phyloP scores from a whole-genome alignment of 1,140 invertebrate species.

The Procambarus clarkii region DNA sequence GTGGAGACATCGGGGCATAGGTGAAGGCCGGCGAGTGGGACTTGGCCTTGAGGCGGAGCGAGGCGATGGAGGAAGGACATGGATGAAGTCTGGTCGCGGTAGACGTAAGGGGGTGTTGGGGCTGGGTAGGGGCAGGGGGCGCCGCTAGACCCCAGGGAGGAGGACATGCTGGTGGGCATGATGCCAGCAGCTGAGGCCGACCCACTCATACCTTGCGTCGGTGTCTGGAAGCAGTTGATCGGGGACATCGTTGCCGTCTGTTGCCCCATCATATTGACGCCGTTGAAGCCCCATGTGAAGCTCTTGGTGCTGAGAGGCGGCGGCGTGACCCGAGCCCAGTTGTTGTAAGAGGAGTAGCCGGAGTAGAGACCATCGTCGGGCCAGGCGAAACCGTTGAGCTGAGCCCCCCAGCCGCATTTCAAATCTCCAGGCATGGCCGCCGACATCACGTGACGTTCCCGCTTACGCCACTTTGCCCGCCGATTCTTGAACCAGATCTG shows the following conservation, averaged over 20 bases:
- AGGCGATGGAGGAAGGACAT: slow-evolving; percentile 77
- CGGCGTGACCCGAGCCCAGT: slow-evolving; percentile 93
- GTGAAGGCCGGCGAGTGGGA: slow-evolving; percentile 71
- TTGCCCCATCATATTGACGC: slow-evolving; percentile 79
- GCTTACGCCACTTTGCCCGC: slow-evolving; percentile 98
- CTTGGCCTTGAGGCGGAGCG: slow-evolving; percentile 78
- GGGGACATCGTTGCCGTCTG: slow-evolving; percentile 79
- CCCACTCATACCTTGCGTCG: slow-evolving; percentile 76
- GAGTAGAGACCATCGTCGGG: slow-evolving; percentile 87
- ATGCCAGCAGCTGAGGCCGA: slow-evolving; percentile 74
- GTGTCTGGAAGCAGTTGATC: slow-evolving; percentile 84
- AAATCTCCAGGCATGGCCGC: slow-evolving; percentile 80
- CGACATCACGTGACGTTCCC: slow-evolving; percentile 94
- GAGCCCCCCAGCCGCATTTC: slow-evolving; percentile 92
- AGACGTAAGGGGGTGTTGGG: slow-evolving; percentile 76
- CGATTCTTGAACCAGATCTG: slow-evolving; percentile 93
- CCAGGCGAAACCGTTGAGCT: slow-evolving; percentile 94
- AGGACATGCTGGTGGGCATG: slow-evolving; percentile 76
- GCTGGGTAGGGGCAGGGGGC: slow-evolving; percentile 77
- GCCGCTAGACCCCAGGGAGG: slow-evolving; percentile 75
- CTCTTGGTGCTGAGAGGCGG: slow-evolving; percentile 86
- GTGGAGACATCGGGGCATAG: slow-evolving; percentile 67
- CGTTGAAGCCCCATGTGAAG: slow-evolving; percentile 87
- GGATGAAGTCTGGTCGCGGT: slow-evolving; percentile 75
- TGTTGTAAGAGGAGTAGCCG: slow-evolving; percentile 92